These are phyloP conservation scores for Xylocopa sonorina DNA, from an alignment of 1,140 invertebrate species.

Conservation along the genomic window DNA sequence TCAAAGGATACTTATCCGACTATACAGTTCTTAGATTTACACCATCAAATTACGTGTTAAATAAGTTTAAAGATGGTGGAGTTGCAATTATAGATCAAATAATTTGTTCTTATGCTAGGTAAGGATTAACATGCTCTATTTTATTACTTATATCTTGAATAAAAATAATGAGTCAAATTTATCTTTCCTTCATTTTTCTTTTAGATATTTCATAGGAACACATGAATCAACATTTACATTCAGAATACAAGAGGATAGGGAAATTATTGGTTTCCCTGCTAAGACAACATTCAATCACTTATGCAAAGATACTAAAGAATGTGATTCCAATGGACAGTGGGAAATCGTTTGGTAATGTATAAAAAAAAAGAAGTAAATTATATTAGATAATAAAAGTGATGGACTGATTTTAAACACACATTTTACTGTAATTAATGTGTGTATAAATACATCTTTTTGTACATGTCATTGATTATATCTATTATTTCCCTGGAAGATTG, in stretches of 20 bases:
- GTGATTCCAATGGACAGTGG: conserved; percentile 70
- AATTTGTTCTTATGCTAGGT: conserved; percentile 93
- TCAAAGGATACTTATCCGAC: conserved; percentile 78
- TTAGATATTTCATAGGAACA: conserved; percentile 93
- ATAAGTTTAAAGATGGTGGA: conserved; percentile 90
- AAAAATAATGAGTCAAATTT: conserved; percentile 24
- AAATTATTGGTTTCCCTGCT: conserved; percentile 93
- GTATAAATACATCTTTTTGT: conserved; percentile 35
- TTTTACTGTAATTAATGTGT: conserved; percentile 33
- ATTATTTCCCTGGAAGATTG: neutral
- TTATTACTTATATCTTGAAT: neutral
- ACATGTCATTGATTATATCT: neutral
- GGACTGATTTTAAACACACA: neutral
- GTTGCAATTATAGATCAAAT: conserved; percentile 98
- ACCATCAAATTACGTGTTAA: conserved; percentile 77
- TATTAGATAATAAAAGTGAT: neutral
- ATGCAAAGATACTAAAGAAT: conserved; percentile 84
- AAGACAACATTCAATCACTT: conserved; percentile 94
- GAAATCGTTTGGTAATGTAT: conserved; percentile 73
- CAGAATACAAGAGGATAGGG: conserved; percentile 97
- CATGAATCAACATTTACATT: conserved; percentile 97
- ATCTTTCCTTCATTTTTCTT: conserved; percentile 67
- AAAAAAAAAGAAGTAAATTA: conserved; percentile 6
- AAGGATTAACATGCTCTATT: conserved; percentile 48
- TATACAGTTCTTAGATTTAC: conserved; percentile 82